Percentiles rank a stretch among this genome's conserved stretches.
Evolutionary conservation across 2,113 vertebrate genomes (phyloP).

Genomic region (Phaethornis superciliosus): DNA sequence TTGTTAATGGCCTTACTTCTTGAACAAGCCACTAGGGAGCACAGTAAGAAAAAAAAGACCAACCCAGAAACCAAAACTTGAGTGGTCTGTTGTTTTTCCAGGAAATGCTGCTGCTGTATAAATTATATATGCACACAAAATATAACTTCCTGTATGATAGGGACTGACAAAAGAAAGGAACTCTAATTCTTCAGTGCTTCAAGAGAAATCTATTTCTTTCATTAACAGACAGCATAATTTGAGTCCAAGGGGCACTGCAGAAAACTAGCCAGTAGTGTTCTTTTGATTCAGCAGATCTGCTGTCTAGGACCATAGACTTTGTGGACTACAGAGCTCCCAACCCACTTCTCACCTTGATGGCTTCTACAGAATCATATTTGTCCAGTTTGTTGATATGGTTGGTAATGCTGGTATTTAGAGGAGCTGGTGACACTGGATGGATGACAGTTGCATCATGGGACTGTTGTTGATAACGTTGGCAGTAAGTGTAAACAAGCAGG

Average conservation of each 20-base stretch:
- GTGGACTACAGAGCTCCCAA: background rate
- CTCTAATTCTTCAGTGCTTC: background rate
- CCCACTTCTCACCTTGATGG: conserved; percentile 87
- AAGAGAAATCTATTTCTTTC: background rate
- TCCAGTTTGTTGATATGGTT: conserved; percentile 99
- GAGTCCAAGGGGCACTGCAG: background rate
- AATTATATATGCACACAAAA: background rate
- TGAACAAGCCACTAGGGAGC: background rate
- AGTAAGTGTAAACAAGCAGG: conserved; percentile 93
- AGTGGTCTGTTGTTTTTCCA: background rate
- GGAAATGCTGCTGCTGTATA: background rate
- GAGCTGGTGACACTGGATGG: conserved; percentile 91
- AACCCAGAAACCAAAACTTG: background rate
- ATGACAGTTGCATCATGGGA: conserved; percentile 96
- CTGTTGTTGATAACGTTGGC: conserved; percentile 95
- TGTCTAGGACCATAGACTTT: fast-evolving
- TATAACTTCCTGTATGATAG: background rate
- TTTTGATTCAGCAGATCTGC: background rate
- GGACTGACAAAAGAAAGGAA: background rate
- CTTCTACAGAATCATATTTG: conserved; percentile 95
- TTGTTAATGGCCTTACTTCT: background rate
- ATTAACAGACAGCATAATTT: background rate
- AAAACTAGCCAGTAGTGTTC: background rate
- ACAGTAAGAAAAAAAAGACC: background rate
- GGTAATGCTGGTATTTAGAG: conserved; percentile 96